Percentiles rank a stretch among this genome's conserved stretches.
Evolutionary conservation across 2,113 vertebrate species (phyloP).

Genomic region (Siniperca knerii): DNA sequence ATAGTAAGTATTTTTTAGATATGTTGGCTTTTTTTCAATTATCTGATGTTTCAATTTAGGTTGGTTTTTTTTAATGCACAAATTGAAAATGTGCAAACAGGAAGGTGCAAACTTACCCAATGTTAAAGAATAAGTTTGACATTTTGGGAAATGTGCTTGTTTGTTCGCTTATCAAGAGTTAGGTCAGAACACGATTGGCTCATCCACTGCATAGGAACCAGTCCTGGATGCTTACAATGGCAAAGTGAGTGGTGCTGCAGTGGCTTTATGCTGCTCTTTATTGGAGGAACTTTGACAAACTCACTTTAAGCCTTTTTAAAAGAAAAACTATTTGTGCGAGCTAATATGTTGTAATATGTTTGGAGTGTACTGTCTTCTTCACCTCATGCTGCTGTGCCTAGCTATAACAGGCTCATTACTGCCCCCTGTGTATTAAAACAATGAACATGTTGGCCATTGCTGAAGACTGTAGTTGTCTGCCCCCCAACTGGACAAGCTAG

Average conservation of each 20-base stretch:
- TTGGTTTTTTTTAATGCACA: no score
- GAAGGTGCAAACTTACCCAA: neutral
- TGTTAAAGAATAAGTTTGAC: neutral
- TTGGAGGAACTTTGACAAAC: neutral
- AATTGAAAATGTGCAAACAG: neutral
- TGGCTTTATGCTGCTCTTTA: neutral
- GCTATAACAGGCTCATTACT: neutral
- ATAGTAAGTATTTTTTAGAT: no score
- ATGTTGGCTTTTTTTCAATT: no score
- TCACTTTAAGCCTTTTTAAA: neutral
- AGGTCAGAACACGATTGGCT: neutral
- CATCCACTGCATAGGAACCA: neutral
- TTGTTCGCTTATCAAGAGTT: neutral
- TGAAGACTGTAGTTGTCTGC: neutral
- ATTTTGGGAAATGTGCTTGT: neutral
- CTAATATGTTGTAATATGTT: neutral
- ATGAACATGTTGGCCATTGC: neutral
- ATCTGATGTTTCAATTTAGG: neutral
- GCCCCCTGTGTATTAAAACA: slow-evolving; percentile 24
- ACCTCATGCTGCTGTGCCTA: neutral
- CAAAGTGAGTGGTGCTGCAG: neutral
- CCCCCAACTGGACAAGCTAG: neutral
- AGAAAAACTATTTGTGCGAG: neutral
- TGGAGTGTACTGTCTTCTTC: neutral
- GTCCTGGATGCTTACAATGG: neutral